These are phyloP conservation scores for Drosophila greeni DNA, from an alignment of 2,888 invertebrate species.

Conservation along the genomic window DNA sequence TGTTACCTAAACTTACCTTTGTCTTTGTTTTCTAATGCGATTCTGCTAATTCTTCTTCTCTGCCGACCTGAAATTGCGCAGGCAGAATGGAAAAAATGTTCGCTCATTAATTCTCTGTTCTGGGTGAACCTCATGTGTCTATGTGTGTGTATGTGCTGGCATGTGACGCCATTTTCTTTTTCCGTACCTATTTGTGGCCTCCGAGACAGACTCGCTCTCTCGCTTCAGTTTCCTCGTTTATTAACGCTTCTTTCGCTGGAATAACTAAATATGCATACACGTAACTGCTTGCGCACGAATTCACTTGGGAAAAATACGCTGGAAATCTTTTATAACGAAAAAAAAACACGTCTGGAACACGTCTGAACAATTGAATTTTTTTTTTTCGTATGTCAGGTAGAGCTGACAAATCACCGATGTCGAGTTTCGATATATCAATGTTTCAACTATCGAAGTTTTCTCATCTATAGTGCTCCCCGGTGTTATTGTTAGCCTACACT, in stretches of 20 bases:
- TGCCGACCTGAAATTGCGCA: slow-evolving; percentile 6
- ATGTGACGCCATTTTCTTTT: slow-evolving; percentile 47
- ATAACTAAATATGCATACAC: not conserved
- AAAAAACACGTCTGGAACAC: slow-evolving; percentile 12
- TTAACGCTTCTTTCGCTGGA: not conserved
- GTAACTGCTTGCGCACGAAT: slow-evolving; percentile 4
- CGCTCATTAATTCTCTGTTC: slow-evolving; percentile 1
- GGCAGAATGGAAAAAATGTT: slow-evolving; percentile 2
- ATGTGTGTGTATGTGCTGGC: slow-evolving; percentile 13
- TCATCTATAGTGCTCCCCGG: too few relatives aligned
- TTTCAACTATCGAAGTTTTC: too few relatives aligned
- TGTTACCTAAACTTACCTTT: slow-evolving; percentile 47
- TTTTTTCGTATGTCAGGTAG: slow-evolving; percentile 13
- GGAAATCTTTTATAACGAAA: slow-evolving; percentile 17
- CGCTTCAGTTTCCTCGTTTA: not conserved
- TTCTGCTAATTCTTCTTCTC: slow-evolving; percentile 5
- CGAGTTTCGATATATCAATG: too few relatives aligned
- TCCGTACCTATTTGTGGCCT: slow-evolving; percentile 29
- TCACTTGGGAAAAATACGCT: slow-evolving; percentile 8
- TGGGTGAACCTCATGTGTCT: not conserved
- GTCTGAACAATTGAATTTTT: slow-evolving; percentile 12
- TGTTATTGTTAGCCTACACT: too few relatives aligned
- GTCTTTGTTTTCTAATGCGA: slow-evolving; percentile 16
- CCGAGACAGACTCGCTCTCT: slow-evolving; percentile 3
- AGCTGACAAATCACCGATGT: not conserved